Evolutionary conservation across 2,113 vertebrate genomes (phyloP), one percentile per base, ranked within the genome.

Genomic region (Mesocricetus auratus): DNA sequence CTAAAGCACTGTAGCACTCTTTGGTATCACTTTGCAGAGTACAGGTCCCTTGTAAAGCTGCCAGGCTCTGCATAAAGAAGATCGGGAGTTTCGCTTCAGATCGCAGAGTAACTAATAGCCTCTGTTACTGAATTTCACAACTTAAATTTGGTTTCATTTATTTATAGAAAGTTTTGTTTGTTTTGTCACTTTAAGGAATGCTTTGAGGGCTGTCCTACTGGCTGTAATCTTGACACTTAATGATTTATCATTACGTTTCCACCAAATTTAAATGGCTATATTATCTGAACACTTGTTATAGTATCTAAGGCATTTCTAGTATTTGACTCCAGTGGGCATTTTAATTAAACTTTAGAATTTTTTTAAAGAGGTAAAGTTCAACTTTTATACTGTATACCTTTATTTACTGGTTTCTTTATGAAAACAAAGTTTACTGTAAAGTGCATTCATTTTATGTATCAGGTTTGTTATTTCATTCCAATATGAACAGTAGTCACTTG

Each of bases 171-270:
- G n/a, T 62, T 83, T 64, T 74, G n/a, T 74, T 74, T 42, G n/a
- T 90, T 94, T 86, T 85, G 64, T 75, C 33, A n/a, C 9, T 85
- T 91, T 94, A 90, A 97, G 58, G 31, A 93, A 75, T 94, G 33
- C 39, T 73, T 96, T 47, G 33, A 93, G 60, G 45, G 95, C 86
- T 74, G 29, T 95, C 69, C 73, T 92, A 19, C 93, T 94, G 42
- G n/a, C 68, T 56, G 0, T 74, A 83, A 3, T 83, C 60, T 93
- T 92, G 86, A 45, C 5, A 69, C 36, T 95, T 90, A 74, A 87
- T 96, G 5, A 56, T 88, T 89, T 85, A 7, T 89, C 42, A 69
- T 77, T 93, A 87, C n/a, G 58, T 95, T 90, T 94, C 5, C 19
- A 88, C n/a, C 33, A 73, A 66, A 86, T 82, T 92, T 85, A 89